A percentile compares a stretch with the other conserved stretches of the same genome.
Evolutionary conservation across 1,140 invertebrate genomes (phyloP).

Genomic region (Ephestia elutella): DNA sequence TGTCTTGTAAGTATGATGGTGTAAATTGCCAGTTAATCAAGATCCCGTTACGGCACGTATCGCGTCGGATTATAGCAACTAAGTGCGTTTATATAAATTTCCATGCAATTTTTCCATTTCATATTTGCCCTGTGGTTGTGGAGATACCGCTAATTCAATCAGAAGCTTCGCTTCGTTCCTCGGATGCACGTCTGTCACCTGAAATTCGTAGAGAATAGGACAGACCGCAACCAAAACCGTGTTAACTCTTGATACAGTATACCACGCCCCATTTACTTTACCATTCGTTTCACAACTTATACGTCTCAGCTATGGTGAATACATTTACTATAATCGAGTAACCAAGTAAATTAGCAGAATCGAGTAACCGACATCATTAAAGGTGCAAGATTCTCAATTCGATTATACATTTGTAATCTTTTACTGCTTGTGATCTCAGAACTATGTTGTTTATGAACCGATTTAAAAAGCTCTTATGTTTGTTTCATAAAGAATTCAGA

Average conservation of each 20-base stretch:
- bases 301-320: background rate
- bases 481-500: too few relatives aligned
- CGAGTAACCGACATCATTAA: too few relatives aligned
- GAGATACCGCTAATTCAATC: constrained; percentile 54
- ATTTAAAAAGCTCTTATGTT: too few relatives aligned
- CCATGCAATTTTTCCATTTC: constrained; percentile 21
- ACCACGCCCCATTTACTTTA: constrained; percentile 46
- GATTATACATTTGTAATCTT: too few relatives aligned
- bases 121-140: constrained; percentile 38
- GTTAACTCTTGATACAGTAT: constrained; percentile 36
- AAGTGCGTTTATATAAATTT: constrained; percentile 27
- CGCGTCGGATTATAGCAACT: constrained; percentile 29
- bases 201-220: constrained; percentile 48
- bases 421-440: too few relatives aligned
- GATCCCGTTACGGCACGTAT: constrained; percentile 11
- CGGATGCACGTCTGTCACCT: constrained; percentile 50
- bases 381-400: too few relatives aligned
- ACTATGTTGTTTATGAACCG: too few relatives aligned
- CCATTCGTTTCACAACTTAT: background rate
- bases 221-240: constrained; percentile 46
- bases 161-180: constrained; percentile 32
- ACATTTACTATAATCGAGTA: background rate
- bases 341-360: background rate
- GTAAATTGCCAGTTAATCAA: constrained; percentile 4
- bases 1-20: background rate